These are phyloP conservation scores for Varanus salvator DNA, from an alignment of 2,113 vertebrate genomes.

Conservation along the genomic window DNA sequence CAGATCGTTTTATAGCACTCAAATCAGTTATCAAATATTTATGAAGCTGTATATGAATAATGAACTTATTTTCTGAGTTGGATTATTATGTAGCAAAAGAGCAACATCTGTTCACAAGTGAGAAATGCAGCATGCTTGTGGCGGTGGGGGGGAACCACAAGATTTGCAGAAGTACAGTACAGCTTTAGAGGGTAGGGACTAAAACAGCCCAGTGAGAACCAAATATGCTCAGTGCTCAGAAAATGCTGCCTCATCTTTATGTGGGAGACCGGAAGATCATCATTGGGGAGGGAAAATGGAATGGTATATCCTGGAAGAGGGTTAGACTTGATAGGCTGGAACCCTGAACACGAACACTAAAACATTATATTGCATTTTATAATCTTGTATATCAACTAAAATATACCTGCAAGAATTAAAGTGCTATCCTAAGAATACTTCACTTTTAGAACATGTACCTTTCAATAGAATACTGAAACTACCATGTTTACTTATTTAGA, in stretches of 20 bases:
- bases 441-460: not conserved
- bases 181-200: not conserved
- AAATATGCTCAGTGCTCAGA: not conserved
- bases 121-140: not conserved
- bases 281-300: not conserved
- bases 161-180: not conserved
- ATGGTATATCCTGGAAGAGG: not conserved
- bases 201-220: not conserved
- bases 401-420: not conserved
- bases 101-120: not conserved
- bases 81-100: not conserved
- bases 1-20: not conserved
- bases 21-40: not conserved
- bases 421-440: not conserved
- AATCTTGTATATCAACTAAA: not conserved
- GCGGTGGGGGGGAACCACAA: not conserved
- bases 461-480: not conserved
- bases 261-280: not conserved
- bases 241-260: not conserved
- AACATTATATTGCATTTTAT: conserved; percentile 6
- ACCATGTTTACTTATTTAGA: too few relatives aligned
- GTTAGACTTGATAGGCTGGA: not conserved
- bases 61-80: not conserved
- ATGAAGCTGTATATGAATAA: not conserved
- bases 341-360: not conserved